Evolutionary conservation across 2,888 invertebrate genomes (phyloP), one percentile per base, ranked within the genome.

Genomic region (Alviniconcha strummeri): DNA sequence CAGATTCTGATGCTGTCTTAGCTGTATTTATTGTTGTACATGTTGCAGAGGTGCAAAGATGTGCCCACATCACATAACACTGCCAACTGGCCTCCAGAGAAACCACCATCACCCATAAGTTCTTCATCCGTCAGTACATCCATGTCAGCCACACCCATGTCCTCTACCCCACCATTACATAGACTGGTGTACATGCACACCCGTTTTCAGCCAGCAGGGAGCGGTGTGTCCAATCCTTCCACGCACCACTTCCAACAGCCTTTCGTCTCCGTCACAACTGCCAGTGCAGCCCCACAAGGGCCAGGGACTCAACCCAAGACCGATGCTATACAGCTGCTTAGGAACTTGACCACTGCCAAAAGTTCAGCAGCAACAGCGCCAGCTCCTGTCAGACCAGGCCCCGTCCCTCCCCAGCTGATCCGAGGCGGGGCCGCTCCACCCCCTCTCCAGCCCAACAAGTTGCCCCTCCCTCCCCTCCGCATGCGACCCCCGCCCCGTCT

Each of bases 401-500:
- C 57, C 9, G 11, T 57, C 77, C 83, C 79, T 55, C 85, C 81
- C 60, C 69, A 72, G 60, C 79, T 75, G 75, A 69, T 78, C 13
- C 55, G 19, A 55, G 76, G 55, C 15, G 69, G 11, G 60, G 72
- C 80, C 15, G 76, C 56, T 52, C 80, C 36, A 8, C 78, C 79
- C 54, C 78, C 77, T n/a, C 57, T 81, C 54, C 75, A 52, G 55
- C 54, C 17, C 3, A 6, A 19, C 11, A 54, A 55, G 52, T 5
- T 55, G 1, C 36, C 57, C 60, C 13, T 74, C 55, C 19, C 83
- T n/a, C 15, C 67, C 55, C 15, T 77, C 11, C 81, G 81, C 17
- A 15, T 83, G 52, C 36, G 83, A 15, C 83, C 82, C 17, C 83
- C 83, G 7, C 83, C 85, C 52, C 80, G 77, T 4, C 71, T 86